A percentile compares a stretch with the other conserved stretches of the same genome.
Conservation (phyloP, 2,113 vertebrate species). For the Colius striatus region DNA sequence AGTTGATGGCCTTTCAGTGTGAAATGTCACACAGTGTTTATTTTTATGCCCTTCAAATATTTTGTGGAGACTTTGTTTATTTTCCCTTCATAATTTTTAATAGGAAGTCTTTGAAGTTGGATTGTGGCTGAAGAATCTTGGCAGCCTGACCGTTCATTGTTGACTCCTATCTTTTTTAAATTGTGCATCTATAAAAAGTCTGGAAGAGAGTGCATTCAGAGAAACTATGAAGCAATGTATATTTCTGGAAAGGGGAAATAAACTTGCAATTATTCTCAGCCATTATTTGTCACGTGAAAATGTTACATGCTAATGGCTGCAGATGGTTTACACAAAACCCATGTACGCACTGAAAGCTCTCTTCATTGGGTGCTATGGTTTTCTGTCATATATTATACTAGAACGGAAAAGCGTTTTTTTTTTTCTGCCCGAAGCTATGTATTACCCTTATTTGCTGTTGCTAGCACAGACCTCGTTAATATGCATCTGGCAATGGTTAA, state of each 20-base stretch:
- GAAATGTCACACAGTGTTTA: slow-evolving; percentile 35
- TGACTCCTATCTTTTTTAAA: slow-evolving; percentile 13
- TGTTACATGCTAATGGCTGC: slow-evolving; percentile 21
- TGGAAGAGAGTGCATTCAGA: slow-evolving; percentile 22
- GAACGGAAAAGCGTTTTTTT: not conserved
- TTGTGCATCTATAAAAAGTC: slow-evolving; percentile 10
- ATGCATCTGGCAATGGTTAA: slow-evolving; percentile 15
- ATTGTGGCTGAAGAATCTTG: not conserved
- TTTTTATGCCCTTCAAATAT: slow-evolving; percentile 46
- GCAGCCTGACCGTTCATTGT: slow-evolving; percentile 28
- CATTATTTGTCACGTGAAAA: slow-evolving; percentile 38
- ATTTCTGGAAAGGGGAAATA: slow-evolving; percentile 55
- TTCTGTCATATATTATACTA: slow-evolving; percentile 1
- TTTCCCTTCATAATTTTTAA: slow-evolving; percentile 46
- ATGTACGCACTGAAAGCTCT: not conserved
- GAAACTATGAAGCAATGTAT: slow-evolving; percentile 3
- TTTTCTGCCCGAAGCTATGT: slow-evolving; percentile 21
- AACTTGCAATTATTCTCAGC: slow-evolving; percentile 39
- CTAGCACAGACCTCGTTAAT: not conserved
- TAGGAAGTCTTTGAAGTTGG: slow-evolving; percentile 54
- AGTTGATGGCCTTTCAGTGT: slow-evolving; percentile 23
- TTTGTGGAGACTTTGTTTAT: slow-evolving; percentile 37
- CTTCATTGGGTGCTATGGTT: slow-evolving; percentile 9
- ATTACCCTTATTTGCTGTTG: not conserved
- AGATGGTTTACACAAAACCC: slow-evolving; percentile 45